A percentile compares a stretch with the other conserved stretches of the same genome.
phyloP scores from a whole-genome alignment of 2,797 vertebrate genomes.

The Sebastes aleutianus region DNA sequence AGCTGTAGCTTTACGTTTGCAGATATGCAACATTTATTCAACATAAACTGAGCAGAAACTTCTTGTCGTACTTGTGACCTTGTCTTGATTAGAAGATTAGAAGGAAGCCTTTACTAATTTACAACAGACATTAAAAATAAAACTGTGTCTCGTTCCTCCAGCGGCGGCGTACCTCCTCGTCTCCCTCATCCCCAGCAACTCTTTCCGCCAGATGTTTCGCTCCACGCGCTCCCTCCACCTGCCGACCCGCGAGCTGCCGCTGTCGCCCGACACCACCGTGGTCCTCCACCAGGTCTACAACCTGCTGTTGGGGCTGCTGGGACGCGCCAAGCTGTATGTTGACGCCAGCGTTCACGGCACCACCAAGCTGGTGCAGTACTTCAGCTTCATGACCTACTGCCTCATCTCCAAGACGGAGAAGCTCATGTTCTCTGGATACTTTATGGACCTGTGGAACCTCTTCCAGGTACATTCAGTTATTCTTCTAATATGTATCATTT shows the following conservation, averaged over 20 bases:
- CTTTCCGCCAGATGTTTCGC: constrained; percentile 99
- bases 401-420: constrained; percentile 99
- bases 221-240: constrained; percentile 97
- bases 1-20: neutral
- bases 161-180: constrained; percentile 98
- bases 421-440: constrained; percentile 98
- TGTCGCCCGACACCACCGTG: constrained; percentile 96
- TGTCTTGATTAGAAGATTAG: neutral
- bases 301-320: constrained; percentile 94
- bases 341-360: constrained; percentile 97
- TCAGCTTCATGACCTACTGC: constrained; percentile 99
- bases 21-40: neutral
- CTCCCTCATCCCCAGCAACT: constrained; percentile 99
- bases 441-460: constrained; percentile 99
- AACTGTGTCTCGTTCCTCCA: constrained; percentile 55
- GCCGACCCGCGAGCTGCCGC: constrained; percentile 94
- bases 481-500: neutral
- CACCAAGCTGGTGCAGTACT: constrained; percentile 98
- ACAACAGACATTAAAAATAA: neutral
- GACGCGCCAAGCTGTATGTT: constrained; percentile 96
- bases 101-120: no score
- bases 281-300: constrained; percentile 99
- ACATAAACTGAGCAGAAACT: neutral
- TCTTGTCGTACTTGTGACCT: rapidly evolving
- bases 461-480: constrained; percentile 80